Evolutionary conservation across 1,140 invertebrate genomes (phyloP).

Genomic region (Dreissena polymorpha): DNA sequence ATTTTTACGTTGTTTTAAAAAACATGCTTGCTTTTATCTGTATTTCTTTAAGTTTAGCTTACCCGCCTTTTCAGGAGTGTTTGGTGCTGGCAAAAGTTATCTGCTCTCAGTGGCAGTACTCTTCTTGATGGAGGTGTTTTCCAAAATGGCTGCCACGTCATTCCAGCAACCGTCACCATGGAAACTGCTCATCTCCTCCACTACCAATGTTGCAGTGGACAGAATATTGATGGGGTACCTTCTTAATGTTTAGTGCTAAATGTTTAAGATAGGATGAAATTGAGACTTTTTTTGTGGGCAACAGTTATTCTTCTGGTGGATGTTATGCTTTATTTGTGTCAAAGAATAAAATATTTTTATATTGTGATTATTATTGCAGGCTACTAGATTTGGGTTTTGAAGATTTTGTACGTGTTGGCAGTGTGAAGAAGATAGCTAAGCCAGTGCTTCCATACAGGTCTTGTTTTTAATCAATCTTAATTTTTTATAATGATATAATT

Average conservation of each 20-base stretch:
- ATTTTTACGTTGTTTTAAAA: too few relatives aligned
- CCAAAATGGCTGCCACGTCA: slow-evolving; percentile 63
- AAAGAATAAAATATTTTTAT: too few relatives aligned
- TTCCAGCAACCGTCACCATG: slow-evolving; percentile 63
- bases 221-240: slow-evolving; percentile 70
- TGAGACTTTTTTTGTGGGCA: too few relatives aligned
- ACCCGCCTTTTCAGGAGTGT: slow-evolving; percentile 63
- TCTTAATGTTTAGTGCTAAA: not conserved
- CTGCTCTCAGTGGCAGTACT: slow-evolving; percentile 70
- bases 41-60: too few relatives aligned
- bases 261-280: too few relatives aligned
- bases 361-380: slow-evolving; percentile 57
- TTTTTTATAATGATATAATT: too few relatives aligned
- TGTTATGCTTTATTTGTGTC: too few relatives aligned
- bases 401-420: slow-evolving; percentile 75
- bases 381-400: slow-evolving; percentile 73
- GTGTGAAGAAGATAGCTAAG: slow-evolving; percentile 76
- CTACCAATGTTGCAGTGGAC: slow-evolving; percentile 76
- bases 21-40: too few relatives aligned
- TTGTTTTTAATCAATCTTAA: not conserved
- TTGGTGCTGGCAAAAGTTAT: slow-evolving; percentile 75
- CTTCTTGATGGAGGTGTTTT: slow-evolving; percentile 70
- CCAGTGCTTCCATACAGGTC: slow-evolving; percentile 74
- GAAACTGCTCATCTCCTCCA: slow-evolving; percentile 75
- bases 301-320: too few relatives aligned